Percentiles rank a stretch among this genome's conserved stretches.
These are phyloP conservation scores for Poeciliopsis turneri DNA, from an alignment of 2,797 vertebrate species.

Conservation along the genomic window DNA sequence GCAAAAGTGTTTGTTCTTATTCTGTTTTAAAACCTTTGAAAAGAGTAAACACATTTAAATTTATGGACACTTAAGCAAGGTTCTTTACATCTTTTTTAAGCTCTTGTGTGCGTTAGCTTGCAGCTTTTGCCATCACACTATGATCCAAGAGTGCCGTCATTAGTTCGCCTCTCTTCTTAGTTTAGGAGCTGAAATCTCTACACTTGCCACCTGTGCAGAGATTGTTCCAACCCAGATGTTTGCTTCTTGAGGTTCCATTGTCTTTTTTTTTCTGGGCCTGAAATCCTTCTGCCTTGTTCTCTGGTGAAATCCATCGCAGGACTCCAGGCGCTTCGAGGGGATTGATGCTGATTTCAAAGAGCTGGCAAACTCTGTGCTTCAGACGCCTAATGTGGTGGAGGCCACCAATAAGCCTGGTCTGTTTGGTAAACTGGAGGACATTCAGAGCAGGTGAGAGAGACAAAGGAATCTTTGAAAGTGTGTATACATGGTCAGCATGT, in stretches of 20 bases:
- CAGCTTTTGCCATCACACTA: slow-evolving; percentile 7
- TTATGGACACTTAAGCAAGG: not conserved
- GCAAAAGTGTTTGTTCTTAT: not conserved
- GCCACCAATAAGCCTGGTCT: slow-evolving; percentile 90
- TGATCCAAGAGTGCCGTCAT: slow-evolving; percentile 32
- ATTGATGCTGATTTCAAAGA: slow-evolving; percentile 94
- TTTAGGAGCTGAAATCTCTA: slow-evolving; percentile 30
- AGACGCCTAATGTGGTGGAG: slow-evolving; percentile 91
- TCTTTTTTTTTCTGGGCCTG: slow-evolving; percentile 31
- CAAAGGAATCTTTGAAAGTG: not conserved
- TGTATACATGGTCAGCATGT: not conserved
- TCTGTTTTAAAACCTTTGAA: not conserved
- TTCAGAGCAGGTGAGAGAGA: slow-evolving; percentile 81
- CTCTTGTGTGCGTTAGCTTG: slow-evolving; percentile 15
- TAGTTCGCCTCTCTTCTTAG: slow-evolving; percentile 33
- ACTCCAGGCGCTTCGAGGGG: slow-evolving; percentile 89
- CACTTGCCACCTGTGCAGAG: slow-evolving; percentile 15
- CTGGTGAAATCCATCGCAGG: slow-evolving; percentile 78
- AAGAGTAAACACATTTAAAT: not conserved
- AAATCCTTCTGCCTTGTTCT: slow-evolving; percentile 44
- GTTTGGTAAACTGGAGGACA: slow-evolving; percentile 87
- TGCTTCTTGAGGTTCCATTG: slow-evolving; percentile 61
- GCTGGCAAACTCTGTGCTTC: slow-evolving; percentile 80
- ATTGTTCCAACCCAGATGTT: slow-evolving; percentile 71
- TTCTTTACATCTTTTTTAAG: not conserved